Evolutionary conservation across 2,797 vertebrate genomes (phyloP), one percentile per base, ranked within the genome.

Genomic region (Oreochromis mossambicus): DNA sequence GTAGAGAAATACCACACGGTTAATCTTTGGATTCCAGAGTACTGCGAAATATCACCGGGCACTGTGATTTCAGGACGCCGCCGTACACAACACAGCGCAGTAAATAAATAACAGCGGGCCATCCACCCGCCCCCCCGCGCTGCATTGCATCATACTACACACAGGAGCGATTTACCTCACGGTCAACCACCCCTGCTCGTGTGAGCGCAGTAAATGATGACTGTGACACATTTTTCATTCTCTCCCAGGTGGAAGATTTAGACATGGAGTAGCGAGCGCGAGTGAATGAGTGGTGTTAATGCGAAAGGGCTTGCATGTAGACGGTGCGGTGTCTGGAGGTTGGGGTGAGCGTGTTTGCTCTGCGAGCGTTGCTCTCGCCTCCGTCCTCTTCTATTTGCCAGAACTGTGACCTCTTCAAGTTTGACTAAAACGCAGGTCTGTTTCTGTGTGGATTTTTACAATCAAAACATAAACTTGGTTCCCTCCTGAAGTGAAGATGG

Each of bases 1-100:
- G 87, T 94, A 95, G 96, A 94, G 95, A 97, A 97, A 97, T 97
- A 95, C 92, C 95, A 95, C 97, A 96, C 96, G 83, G 93, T 91
- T 77, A 38, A 86, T 89, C 95, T 94, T 92, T 91, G 95, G 92
- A 95, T 96, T 95, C 94, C 78, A 77, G 90, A 87, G 90, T 86
- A 70, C 93, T 93, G 95, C 92, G 96, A 97, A 97, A 96, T 96
- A 88, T 93, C 93, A 93, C 94, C 88, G 90, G 88, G 89, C 92
- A 70, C 85, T 89, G 92, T 92, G 94, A 95, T 95, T 94, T 94
- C 88, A 90, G 82, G 70, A 78, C 17, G 5, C 50, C 21, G 17
- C 29, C 24, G 55, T 36, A 81, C 77, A 77, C 86, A 43, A 61
- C 82, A 78, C 70, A 26, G 80, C 77, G 79, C 77, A 51, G 94